Base-by-base conservation (phyloP, 2,113 vertebrate genomes). In the Noturus placidus region DNA sequence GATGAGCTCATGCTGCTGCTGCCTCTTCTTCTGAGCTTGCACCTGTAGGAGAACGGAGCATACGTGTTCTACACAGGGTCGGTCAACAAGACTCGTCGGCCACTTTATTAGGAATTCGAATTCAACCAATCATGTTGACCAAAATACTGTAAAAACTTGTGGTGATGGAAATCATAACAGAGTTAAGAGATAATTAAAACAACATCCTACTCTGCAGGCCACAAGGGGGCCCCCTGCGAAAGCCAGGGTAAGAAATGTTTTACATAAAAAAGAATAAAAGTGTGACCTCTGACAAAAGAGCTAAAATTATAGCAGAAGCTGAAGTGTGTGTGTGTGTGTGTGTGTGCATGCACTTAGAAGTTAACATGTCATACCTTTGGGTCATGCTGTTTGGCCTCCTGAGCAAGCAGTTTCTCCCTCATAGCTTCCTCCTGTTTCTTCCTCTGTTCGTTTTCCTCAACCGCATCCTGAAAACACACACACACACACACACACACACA, bases 361-460 rank as follows among this genome's bases (percentile, higher is more conserved):
- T 52, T 54, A 74, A 6, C 17, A 72, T 74, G 61, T 61, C 59
- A 76, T 92, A 98, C 98, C 97, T 99, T 99, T 89, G 96, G 96
- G 91, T 99, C 96, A 82, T 97, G 96, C 93, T 98, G 97, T 94
- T 98, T 98, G 38, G 97, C 97, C 95, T 99, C 98, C 95, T 98
- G 96, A 76, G 97, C 98, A 93, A 99, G 93, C 92, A 97, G 93
- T 94, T 99, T 98, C 91, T 98, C 97, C 90, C 97, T 93, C 96
- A 98, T 95, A 63, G 97, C 97, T 92, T 97, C 94, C 93, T 99
- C 98, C 93, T 99, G 97, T 93, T 96, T 99, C 92, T 97, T 98
- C 78, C 96, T 96, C 77, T 92, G 95, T 91, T 98, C 97, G 0
- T 99, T 99, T 87, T 97, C 96, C 93, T 95, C 96, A 92, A 97